Conservation (phyloP, 2,888 invertebrate species). For the Eristalinus aeneus region DNA sequence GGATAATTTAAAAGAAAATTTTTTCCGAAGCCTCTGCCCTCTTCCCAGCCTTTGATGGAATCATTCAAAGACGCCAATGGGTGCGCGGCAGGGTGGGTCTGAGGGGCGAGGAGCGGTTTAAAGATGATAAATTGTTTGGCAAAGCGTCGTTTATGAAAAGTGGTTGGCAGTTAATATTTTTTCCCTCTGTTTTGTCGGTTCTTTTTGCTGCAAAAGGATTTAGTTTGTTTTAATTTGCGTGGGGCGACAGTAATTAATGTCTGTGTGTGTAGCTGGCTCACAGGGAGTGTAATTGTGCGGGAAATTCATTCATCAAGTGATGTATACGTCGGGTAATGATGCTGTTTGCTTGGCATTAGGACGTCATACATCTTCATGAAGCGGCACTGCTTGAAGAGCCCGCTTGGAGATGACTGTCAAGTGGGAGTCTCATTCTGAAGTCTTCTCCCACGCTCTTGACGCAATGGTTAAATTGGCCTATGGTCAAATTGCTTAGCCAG, state of each 20-base stretch:
- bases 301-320: background rate
- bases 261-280: background rate
- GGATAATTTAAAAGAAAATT: constrained; percentile 47
- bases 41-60: constrained; percentile 23
- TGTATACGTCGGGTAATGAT: background rate
- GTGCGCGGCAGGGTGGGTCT: background rate
- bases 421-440: background rate
- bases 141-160: constrained; percentile 37
- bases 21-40: background rate
- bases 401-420: background rate
- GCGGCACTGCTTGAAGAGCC: background rate
- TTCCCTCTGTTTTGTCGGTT: background rate
- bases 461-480: too few relatives aligned
- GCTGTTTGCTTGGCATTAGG: background rate
- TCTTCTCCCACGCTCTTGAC: too few relatives aligned
- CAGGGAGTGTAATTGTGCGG: background rate
- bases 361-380: background rate
- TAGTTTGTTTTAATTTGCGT: constrained; percentile 21
- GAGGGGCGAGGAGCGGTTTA: constrained; percentile 14
- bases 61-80: constrained; percentile 14
- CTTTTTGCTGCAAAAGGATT: constrained; percentile 1
- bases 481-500: too few relatives aligned
- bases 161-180: constrained; percentile 16
- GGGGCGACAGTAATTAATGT: constrained; percentile 42
- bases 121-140: constrained; percentile 55